Evolutionary conservation across 2,797 vertebrate species (phyloP).

Genomic region (Oreortyx pictus): DNA sequence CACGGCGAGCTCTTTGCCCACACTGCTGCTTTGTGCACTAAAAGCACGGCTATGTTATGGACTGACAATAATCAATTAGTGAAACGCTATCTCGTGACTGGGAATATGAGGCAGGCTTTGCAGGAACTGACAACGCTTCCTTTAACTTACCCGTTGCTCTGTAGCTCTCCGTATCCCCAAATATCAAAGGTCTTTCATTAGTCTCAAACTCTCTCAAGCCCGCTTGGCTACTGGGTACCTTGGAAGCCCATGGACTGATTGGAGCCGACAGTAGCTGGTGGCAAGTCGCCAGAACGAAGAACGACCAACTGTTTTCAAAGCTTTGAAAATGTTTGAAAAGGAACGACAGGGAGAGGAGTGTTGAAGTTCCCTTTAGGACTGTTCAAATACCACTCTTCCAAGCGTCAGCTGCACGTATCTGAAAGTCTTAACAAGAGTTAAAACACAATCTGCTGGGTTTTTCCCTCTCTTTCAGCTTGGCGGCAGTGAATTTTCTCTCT

Average conservation of each 20-base stretch:
- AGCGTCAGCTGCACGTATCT: constrained; percentile 52
- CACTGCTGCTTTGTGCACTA: constrained; percentile 47
- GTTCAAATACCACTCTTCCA: constrained; percentile 28
- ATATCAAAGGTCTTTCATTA: constrained; percentile 65
- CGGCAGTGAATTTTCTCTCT: constrained; percentile 30
- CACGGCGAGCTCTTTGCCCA: constrained; percentile 38
- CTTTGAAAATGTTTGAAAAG: constrained; percentile 72
- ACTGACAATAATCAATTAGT: constrained; percentile 57
- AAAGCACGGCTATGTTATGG: background rate
- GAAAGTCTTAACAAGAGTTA: constrained; percentile 50
- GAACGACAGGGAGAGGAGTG: constrained; percentile 56
- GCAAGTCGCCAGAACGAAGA: constrained; percentile 36
- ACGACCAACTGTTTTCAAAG: constrained; percentile 62
- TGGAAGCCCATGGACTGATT: constrained; percentile 44
- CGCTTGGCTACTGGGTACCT: constrained; percentile 36
- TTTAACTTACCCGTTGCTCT: constrained; percentile 53
- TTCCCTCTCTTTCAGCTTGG: background rate
- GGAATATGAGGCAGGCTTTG: constrained; percentile 50
- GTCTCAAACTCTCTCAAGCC: constrained; percentile 47
- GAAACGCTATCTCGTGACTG: constrained; percentile 49
- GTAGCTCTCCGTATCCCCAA: constrained; percentile 43
- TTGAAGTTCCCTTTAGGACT: constrained; percentile 57
- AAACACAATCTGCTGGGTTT: constrained; percentile 43
- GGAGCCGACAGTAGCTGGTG: constrained; percentile 60
- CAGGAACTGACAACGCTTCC: constrained; percentile 63